Base-by-base conservation (phyloP, 2,888 invertebrate genomes). In the Drosophila nr. fundita region DNA sequence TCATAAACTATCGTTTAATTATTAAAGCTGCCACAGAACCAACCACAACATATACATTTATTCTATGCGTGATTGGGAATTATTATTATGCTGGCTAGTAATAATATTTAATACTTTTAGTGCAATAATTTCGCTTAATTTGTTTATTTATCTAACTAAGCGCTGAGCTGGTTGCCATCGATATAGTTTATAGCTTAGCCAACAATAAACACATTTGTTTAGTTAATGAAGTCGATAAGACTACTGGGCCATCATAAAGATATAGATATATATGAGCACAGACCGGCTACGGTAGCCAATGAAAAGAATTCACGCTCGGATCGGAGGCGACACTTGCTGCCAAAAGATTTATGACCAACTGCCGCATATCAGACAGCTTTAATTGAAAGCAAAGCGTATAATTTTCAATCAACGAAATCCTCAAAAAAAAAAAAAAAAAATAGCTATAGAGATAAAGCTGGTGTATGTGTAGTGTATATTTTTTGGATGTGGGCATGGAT, bases 361-460 rank as follows among this genome's bases (percentile, higher is more conserved):
- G 58, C 49, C 59, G 49, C 76, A 70, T 85, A 85, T 77, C 79
- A 57, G 85, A 87, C 85, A 77, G 75, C 77, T 85, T 85, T 89
- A 85, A 85, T 85, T 85, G 89, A 87, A 85, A 83, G 79, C 89
- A 85, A 89, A 88, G 78, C 83, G 88, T 73, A 88, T 83, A 74
- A 88, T 84, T 88, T 88, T 83, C 84, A 88, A 78, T 84, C 84
- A 84, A 80, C 76, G 52, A 74, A 80, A 73, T 68, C 61, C 67
- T 48, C 62, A 11, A 40, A 59, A 64, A 59, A 73, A 62, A 54
- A 55, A 29, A 50, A 45, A n/a, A n/a, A 42, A 13, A 48, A 55
- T n/a, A 13, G n/a, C 38, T 36, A n/a, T 40, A 30, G 21, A 53
- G 73, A 77, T 77, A 75, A 80, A 80, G 42, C 34, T 45, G 29